Conservation (phyloP, 2,113 vertebrate genomes). For the Pan paniscus region DNA sequence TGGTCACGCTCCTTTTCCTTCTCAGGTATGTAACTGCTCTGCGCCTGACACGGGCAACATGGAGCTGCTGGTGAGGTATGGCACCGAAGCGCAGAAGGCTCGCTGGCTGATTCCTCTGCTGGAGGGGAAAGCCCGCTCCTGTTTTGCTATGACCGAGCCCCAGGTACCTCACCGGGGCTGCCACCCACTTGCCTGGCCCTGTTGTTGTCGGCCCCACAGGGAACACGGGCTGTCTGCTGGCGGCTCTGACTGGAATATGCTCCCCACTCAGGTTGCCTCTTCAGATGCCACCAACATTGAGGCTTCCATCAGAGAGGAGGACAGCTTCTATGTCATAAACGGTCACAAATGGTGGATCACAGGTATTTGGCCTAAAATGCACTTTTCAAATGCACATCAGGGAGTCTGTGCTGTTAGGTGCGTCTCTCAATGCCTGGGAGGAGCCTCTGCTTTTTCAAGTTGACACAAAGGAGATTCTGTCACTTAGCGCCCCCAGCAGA, state of each 20-base stretch:
- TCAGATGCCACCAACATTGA: slow-evolving; percentile 84
- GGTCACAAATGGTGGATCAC: slow-evolving; percentile 86
- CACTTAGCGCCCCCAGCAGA: not conserved
- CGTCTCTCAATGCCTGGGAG: not conserved
- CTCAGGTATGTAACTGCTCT: slow-evolving; percentile 84
- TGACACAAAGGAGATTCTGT: not conserved
- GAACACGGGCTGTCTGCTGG: fast-evolving
- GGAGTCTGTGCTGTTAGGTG: not conserved
- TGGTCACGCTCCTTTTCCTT: not conserved
- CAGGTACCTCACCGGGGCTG: slow-evolving; percentile 50
- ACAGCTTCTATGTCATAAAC: slow-evolving; percentile 70
- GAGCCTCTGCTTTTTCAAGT: not conserved
- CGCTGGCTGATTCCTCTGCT: slow-evolving; percentile 79
- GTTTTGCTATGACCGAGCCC: slow-evolving; percentile 84
- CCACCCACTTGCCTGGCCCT: not conserved
- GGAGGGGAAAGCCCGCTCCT: slow-evolving; percentile 79
- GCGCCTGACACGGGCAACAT: slow-evolving; percentile 84
- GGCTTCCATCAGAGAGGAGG: slow-evolving; percentile 80
- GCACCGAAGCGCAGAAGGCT: slow-evolving; percentile 79
- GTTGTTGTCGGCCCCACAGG: fast-evolving
- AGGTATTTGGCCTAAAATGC: slow-evolving; percentile 66
- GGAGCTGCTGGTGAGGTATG: slow-evolving; percentile 81
- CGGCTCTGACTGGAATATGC: not conserved
- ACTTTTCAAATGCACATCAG: not conserved
- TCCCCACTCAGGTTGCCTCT: slow-evolving; percentile 78